These are phyloP conservation scores for Darevskia mixta DNA, from an alignment of 2,797 vertebrate genomes.

Conservation along the genomic window DNA sequence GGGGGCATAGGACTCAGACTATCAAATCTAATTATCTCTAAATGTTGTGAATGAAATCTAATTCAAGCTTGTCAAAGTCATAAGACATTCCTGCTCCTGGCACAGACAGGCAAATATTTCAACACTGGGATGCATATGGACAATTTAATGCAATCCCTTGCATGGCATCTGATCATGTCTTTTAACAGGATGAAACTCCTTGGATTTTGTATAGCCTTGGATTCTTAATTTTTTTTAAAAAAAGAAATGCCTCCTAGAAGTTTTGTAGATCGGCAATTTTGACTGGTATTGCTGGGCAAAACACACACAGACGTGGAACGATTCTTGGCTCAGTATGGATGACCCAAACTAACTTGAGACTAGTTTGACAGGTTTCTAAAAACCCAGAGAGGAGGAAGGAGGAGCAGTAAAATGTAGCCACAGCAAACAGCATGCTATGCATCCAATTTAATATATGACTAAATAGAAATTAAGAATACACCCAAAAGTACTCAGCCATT, in stretches of 20 bases:
- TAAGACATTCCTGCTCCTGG: neutral
- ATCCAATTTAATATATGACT: neutral
- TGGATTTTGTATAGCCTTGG: neutral
- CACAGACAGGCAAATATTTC: neutral
- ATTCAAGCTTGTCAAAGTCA: neutral
- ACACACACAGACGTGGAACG: neutral
- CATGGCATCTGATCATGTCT: neutral
- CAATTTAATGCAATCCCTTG: neutral
- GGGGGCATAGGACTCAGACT: neutral
- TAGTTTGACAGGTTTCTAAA: neutral
- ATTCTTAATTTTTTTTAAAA: too few species aligned
- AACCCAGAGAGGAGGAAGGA: neutral
- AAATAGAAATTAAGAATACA: neutral
- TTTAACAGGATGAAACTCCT: neutral
- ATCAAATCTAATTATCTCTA: neutral
- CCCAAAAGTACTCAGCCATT: neutral
- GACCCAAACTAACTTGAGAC: neutral
- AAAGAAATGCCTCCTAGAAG: neutral
- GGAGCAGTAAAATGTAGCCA: neutral
- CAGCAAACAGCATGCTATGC: neutral
- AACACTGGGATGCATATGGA: neutral
- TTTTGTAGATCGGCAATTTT: neutral
- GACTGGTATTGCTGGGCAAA: neutral
- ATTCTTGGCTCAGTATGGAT: neutral
- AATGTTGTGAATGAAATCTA: neutral